These are phyloP conservation scores for Dicranocentrus wangi DNA, from an alignment of 2,888 invertebrate species.

Conservation along the genomic window DNA sequence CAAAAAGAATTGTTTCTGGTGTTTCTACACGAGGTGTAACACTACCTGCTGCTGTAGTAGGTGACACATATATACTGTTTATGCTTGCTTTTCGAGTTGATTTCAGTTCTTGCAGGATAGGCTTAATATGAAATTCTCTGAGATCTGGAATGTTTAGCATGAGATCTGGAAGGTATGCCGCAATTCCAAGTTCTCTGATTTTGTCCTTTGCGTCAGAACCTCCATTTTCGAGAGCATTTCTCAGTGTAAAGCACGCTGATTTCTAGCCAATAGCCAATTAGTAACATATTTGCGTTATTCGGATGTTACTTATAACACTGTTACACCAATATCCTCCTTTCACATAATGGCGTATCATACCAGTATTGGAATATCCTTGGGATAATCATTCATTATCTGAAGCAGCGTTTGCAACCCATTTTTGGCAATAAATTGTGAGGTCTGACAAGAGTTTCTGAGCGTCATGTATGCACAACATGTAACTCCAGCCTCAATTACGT, in stretches of 20 bases:
- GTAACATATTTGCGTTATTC: too few species aligned
- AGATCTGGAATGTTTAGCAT: constrained; percentile 52
- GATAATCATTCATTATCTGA: constrained; percentile 58
- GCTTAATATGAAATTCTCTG: constrained; percentile 65
- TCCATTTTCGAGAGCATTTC: constrained; percentile 67
- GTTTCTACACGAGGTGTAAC: too few species aligned
- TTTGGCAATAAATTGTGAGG: constrained; percentile 60
- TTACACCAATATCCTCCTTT: too few species aligned
- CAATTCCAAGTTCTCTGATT: constrained; percentile 37
- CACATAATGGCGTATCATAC: constrained; percentile 1
- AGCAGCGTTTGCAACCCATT: constrained; percentile 58
- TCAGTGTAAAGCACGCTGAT: constrained; percentile 63
- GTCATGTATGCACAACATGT: constrained; percentile 69
- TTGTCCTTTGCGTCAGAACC: constrained; percentile 46
- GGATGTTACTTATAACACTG: too few species aligned
- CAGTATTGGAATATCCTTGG: constrained; percentile 34
- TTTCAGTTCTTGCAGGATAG: constrained; percentile 59
- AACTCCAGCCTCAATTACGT: constrained; percentile 63
- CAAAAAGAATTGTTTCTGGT: constrained; percentile 18
- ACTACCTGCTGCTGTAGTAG: too few species aligned
- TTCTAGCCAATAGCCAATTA: too few species aligned
- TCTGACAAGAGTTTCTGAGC: constrained; percentile 58
- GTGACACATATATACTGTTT: neutral
- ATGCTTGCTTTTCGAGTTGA: neutral
- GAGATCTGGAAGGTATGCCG: constrained; percentile 49